Evolutionary conservation across 2,888 invertebrate genomes (phyloP), one percentile per base, ranked within the genome.

Genomic region (Aphidius colemani): DNA sequence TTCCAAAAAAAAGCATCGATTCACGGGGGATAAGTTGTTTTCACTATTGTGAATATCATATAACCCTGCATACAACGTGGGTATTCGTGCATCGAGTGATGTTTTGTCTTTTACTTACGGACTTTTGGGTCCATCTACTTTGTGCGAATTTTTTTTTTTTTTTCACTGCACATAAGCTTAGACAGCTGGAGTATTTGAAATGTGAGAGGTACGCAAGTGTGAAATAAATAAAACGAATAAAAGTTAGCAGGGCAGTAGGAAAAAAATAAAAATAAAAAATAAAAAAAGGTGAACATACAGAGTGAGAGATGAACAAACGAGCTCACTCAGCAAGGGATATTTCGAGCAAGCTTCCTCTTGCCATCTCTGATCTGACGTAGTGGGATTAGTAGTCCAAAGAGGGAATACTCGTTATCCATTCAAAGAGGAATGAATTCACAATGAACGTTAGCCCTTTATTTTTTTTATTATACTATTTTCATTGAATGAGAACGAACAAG

Each of bases 321-420:
- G 72, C 73, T 71, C 74, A 74, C 74, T 76, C 74, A 76, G 71
- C 73, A 67, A 70, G 70, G 72, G 72, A 74, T 71, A 70, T 70
- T 68, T 50, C n/a, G 59, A 51, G 51, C 44, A 51, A 30, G 13
- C 46, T 66, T 70, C 71, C 70, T 72, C 67, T 72, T 70, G 74
- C 75, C 74, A 70, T 72, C 70, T 72, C 67, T 72, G 71, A 75
- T 76, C 74, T 71, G 74, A 76, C 72, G 70, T 71, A 71, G 64
- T 64, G 67, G 71, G 73, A 76, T 76, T 75, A 74, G 71, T 51
- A 71, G 68, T 67, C 71, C 69, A 71, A 74, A 76, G 71, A 72
- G 74, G 70, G 72, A 75, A 75, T 73, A 70, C 72, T 69, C 74
- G 71, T 74, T 72, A 64, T 57, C 69, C 65, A 71, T 71, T n/a